phyloP scores from a whole-genome alignment of 2,888 invertebrate genomes.

The Poecilobothrus nobilitatus region DNA sequence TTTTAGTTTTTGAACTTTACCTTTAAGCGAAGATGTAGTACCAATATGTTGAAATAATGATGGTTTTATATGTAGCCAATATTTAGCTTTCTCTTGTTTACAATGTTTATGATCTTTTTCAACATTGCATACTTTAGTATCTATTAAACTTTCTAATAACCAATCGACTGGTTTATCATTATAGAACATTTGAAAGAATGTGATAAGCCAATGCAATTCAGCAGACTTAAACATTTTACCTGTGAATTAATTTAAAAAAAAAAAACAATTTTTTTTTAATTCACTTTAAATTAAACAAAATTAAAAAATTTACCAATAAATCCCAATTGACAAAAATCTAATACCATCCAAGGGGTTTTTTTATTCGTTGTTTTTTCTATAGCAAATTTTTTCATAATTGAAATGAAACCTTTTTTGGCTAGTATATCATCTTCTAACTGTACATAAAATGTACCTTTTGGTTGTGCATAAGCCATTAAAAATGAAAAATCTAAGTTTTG shows the following conservation, averaged over 20 bases:
- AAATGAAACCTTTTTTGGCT: constrained; percentile 74
- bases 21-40: constrained; percentile 85
- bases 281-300: neutral
- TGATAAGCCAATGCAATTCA: constrained; percentile 76
- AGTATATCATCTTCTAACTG: constrained; percentile 92
- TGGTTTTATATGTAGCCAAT: constrained; percentile 80
- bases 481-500: constrained; percentile 91
- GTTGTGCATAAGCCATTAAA: constrained; percentile 87
- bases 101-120: constrained; percentile 81
- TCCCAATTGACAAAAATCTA: constrained; percentile 89
- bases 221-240: constrained; percentile 84
- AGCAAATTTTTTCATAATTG: constrained; percentile 76
- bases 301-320: constrained; percentile 64
- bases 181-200: constrained; percentile 92
- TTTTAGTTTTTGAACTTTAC: constrained; percentile 94
- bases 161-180: constrained; percentile 95
- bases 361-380: constrained; percentile 63
- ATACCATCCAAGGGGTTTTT: constrained; percentile 71
- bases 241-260: constrained; percentile 29
- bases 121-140: constrained; percentile 80
- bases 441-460: constrained; percentile 80
- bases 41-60: constrained; percentile 95
- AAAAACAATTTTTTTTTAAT: constrained; percentile 1
- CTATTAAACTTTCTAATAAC: constrained; percentile 82
- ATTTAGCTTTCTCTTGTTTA: constrained; percentile 60